Evolutionary conservation across 1,140 invertebrate species (phyloP).

Genomic region (Cotesia chilonis): DNA sequence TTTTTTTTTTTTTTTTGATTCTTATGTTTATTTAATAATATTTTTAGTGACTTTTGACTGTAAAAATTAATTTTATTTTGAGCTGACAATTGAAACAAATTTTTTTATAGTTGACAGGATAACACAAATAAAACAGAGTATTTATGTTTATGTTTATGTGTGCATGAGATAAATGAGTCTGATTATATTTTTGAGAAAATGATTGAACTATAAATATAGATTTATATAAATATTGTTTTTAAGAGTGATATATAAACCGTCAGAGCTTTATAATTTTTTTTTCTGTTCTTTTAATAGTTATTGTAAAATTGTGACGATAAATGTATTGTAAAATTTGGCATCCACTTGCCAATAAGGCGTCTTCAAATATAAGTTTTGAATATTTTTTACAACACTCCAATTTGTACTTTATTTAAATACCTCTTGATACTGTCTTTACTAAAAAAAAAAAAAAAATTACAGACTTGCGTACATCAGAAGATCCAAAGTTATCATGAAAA

Average conservation of each 20-base stretch:
- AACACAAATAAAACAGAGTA: background rate
- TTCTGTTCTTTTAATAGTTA: conserved; percentile 14
- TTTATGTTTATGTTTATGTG: conserved; percentile 1
- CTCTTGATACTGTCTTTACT: conserved; percentile 14
- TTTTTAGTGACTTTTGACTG: too few relatives aligned
- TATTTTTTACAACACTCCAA: conserved; percentile 56
- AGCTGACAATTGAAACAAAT: background rate
- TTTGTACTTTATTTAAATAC: conserved; percentile 34
- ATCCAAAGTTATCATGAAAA: conserved; percentile 51
- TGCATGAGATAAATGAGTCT: too few relatives aligned
- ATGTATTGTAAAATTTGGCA: conserved; percentile 55
- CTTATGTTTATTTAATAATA: too few relatives aligned
- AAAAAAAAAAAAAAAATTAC: conserved; percentile 32
- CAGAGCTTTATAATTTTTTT: conserved; percentile 24
- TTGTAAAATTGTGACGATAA: conserved; percentile 36
- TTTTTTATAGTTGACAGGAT: conserved; percentile 15
- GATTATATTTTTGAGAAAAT: background rate
- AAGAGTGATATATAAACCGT: conserved; percentile 2
- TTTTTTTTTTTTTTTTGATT: too few relatives aligned
- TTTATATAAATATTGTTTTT: conserved; percentile 31
- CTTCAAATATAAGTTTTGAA: conserved; percentile 61
- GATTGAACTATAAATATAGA: conserved; percentile 10
- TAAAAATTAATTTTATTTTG: too few relatives aligned
- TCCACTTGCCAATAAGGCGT: conserved; percentile 52
- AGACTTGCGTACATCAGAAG: conserved; percentile 49